Evolutionary conservation across 2,113 vertebrate species (phyloP).

Genomic region (Hiodon tergisus): DNA sequence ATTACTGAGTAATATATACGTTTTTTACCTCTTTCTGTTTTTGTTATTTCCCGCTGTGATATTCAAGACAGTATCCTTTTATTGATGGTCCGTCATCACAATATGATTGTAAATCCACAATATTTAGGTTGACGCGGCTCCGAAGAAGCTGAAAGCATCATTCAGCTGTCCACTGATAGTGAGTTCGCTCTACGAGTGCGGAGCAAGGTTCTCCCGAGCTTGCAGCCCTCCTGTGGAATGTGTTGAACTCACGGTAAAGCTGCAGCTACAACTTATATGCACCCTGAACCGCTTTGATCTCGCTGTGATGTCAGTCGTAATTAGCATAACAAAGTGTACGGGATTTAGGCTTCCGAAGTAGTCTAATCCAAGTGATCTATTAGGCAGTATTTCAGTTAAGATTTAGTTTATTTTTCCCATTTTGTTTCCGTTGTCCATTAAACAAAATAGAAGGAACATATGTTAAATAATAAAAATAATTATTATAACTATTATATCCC

Average conservation of each 20-base stretch:
- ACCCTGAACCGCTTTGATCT: conserved; percentile 66
- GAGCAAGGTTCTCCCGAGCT: conserved; percentile 6
- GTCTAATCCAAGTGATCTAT: conserved; percentile 5
- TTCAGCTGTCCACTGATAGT: conserved; percentile 22
- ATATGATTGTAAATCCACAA: conserved; percentile 52
- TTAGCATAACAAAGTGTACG: conserved; percentile 80
- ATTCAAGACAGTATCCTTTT: conserved; percentile 40
- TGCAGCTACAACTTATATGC: conserved; percentile 58
- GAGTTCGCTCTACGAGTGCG: neutral
- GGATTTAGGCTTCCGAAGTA: conserved; percentile 26
- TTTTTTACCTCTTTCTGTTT: conserved; percentile 13
- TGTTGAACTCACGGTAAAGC: conserved; percentile 41
- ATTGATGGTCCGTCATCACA: conserved; percentile 38
- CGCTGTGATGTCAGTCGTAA: conserved; percentile 75
- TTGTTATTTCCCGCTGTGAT: neutral
- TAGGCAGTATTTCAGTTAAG: neutral
- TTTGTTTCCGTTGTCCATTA: neutral
- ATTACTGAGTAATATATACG: neutral
- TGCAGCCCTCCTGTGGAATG: conserved; percentile 29
- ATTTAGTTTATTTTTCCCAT: neutral
- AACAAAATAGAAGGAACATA: no score
- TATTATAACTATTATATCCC: neutral
- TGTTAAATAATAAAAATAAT: neutral
- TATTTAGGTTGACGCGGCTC: conserved; percentile 37
- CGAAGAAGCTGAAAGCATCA: conserved; percentile 53